Percentiles rank a stretch among this genome's conserved stretches.
Conservation (phyloP, 2,888 invertebrate species). For the Hyppa rectilinea region DNA sequence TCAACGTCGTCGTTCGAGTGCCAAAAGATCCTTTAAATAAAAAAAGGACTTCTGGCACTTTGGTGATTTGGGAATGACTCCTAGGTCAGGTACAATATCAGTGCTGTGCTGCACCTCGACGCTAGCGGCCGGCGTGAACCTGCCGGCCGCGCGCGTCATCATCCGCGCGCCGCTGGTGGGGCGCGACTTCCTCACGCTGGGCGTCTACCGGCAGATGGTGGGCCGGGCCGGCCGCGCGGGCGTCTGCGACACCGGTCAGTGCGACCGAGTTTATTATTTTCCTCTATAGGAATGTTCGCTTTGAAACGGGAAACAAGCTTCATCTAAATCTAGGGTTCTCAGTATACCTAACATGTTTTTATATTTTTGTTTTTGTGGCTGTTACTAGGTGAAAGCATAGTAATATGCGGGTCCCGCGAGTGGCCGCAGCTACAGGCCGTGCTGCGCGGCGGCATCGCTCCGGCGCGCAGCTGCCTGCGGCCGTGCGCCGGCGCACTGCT, state of each 20-base stretch:
- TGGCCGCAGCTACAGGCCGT: slow-evolving; percentile 75
- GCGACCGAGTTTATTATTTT: too few species aligned
- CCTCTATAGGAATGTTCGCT: too few species aligned
- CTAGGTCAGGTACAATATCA: slow-evolving; percentile 94
- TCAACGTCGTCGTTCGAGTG: too few species aligned
- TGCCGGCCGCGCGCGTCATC: slow-evolving; percentile 97
- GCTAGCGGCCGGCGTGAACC: slow-evolving; percentile 99
- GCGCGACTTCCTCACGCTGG: slow-evolving; percentile 93
- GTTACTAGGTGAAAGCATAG: slow-evolving; percentile 94
- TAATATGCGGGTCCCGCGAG: slow-evolving; percentile 91
- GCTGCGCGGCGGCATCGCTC: slow-evolving; percentile 71
- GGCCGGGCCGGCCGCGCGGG: slow-evolving; percentile 98
- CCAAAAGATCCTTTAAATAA: too few species aligned
- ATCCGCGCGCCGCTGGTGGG: slow-evolving; percentile 96
- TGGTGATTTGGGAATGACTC: not conserved
- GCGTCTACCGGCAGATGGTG: slow-evolving; percentile 98
- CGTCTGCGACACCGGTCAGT: slow-evolving; percentile 93
- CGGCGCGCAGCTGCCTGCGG: slow-evolving; percentile 90
- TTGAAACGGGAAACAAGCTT: too few species aligned
- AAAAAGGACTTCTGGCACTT: too few species aligned
- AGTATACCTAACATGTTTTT: not conserved
- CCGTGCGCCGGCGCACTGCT: slow-evolving; percentile 86
- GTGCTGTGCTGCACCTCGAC: slow-evolving; percentile 99
- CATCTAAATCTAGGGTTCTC: not conserved
- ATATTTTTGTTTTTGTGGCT: not conserved